These are phyloP conservation scores for Sciurus carolinensis DNA, from an alignment of 2,797 vertebrate species.

Conservation along the genomic window DNA sequence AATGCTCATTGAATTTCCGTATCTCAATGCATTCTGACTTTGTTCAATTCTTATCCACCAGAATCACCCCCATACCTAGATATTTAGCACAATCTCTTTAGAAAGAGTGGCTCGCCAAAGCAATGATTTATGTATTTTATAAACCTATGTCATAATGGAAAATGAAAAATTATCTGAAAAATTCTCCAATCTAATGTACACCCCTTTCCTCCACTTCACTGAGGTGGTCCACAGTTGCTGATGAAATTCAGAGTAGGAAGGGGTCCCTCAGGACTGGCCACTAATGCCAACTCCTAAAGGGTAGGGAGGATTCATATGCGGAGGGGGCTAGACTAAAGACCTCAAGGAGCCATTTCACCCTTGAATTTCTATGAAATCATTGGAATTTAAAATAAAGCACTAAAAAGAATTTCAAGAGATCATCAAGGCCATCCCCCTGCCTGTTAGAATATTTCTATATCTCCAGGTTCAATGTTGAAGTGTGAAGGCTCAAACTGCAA, in stretches of 20 bases:
- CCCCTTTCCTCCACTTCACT: background rate
- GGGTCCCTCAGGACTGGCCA: background rate
- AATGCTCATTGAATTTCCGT: background rate
- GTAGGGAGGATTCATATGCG: background rate
- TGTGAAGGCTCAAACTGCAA: slow-evolving; percentile 62
- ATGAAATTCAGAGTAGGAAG: background rate
- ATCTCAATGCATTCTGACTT: background rate
- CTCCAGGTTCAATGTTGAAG: slow-evolving; percentile 73
- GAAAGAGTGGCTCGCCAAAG: background rate
- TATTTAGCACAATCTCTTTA: slow-evolving; percentile 4
- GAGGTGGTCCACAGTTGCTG: background rate
- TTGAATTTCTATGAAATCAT: slow-evolving; percentile 61
- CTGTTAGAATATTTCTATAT: slow-evolving; percentile 72
- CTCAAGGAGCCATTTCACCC: slow-evolving; percentile 15
- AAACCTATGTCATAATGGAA: background rate
- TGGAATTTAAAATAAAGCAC: slow-evolving; percentile 73
- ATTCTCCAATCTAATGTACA: background rate
- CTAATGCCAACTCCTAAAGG: background rate
- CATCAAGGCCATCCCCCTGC: slow-evolving; percentile 70
- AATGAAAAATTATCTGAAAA: background rate
- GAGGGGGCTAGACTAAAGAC: background rate
- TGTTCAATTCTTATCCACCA: background rate
- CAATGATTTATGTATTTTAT: slow-evolving; percentile 16
- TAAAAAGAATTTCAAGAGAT: slow-evolving; percentile 69
- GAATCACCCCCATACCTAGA: background rate